Conservation (phyloP, 2,888 invertebrate species). For the Sycophila texana region DNA sequence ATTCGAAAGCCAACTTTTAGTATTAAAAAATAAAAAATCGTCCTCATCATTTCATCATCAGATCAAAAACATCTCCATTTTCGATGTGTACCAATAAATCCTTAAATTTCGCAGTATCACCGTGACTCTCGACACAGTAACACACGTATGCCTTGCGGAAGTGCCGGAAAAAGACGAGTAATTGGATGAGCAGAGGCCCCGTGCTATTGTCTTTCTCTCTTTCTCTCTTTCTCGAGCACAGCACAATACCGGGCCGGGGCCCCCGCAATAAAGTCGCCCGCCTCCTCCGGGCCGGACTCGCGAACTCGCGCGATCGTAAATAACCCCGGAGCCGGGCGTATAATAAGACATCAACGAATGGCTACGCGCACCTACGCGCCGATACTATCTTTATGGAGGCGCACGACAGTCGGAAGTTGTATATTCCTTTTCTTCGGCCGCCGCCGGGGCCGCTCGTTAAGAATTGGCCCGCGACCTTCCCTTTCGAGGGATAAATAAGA, state of each 20-base stretch:
- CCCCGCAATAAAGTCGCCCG: constrained; percentile 49
- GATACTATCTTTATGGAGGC: constrained; percentile 69
- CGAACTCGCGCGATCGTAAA: constrained; percentile 65
- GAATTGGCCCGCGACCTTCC: constrained; percentile 38
- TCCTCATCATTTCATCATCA: too few species aligned
- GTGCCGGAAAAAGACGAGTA: constrained; percentile 41
- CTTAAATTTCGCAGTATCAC: too few species aligned
- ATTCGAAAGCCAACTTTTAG: too few species aligned
- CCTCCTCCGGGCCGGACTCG: constrained; percentile 10
- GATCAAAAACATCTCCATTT: too few species aligned
- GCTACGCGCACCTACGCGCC: constrained; percentile 68
- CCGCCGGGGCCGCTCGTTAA: constrained; percentile 36
- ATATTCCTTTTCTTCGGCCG: constrained; percentile 56
- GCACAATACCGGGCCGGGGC: constrained; percentile 21
- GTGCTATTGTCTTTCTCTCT: constrained; percentile 9
- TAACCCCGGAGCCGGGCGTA: constrained; percentile 63
- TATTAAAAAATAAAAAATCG: too few species aligned
- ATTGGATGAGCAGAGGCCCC: constrained; percentile 44
- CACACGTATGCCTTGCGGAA: not conserved
- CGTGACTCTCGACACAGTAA: not conserved
- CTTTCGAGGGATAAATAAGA: not conserved
- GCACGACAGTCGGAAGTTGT: constrained; percentile 68
- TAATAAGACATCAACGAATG: constrained; percentile 71
- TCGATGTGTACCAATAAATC: too few species aligned
- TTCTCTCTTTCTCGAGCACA: constrained; percentile 1